Evolutionary conservation across 2,888 invertebrate genomes (phyloP), one percentile per base, ranked within the genome.

Genomic region (Dryocosmus kuriphilus): DNA sequence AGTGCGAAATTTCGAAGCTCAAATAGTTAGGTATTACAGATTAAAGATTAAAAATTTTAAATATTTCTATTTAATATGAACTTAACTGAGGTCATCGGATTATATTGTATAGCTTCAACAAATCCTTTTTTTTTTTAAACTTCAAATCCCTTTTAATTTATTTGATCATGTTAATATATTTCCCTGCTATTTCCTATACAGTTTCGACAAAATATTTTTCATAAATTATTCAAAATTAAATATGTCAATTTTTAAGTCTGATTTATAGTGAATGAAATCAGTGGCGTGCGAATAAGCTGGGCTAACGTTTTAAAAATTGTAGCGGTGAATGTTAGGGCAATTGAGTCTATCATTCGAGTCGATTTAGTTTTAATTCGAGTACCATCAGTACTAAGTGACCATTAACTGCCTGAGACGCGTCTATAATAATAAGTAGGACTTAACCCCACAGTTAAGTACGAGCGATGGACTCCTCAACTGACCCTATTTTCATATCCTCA

Each of bases 401-500:
- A 71, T 71, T 71, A 32, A 71, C 71, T 71, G 51, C 30, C 32
- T n/a, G 46, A 71, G 71, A 55, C 71, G 51, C 51, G 46, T 55
- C 67, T 81, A 74, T 79, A 76, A 77, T 81, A 78, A 79, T 79
- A 80, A 80, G 79, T 79, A 76, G 79, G 74, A 81, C 79, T 81
- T 80, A 81, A 80, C 78, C 80, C 80, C 46, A 46, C 74, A 77
- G 71, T 80, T 79, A 75, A 81, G 78, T 77, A 79, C 78, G 77
- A 76, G 78, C 57, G 65, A 79, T 75, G 41, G 80, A 76, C 77
- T 79, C 46, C 65, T 46, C 67, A 67, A 67, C 46, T 46, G 67
- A 67, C 46, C 67, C 27, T 67, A 67, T 46, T 67, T 67, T 67
- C 46, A 11, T 24, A 46, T 46, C 27, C 67, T 27, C 24, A 41